Evolutionary conservation across 2,113 vertebrate species (phyloP), one percentile per base, ranked within the genome.

Genomic region (Polyodon spathula): DNA sequence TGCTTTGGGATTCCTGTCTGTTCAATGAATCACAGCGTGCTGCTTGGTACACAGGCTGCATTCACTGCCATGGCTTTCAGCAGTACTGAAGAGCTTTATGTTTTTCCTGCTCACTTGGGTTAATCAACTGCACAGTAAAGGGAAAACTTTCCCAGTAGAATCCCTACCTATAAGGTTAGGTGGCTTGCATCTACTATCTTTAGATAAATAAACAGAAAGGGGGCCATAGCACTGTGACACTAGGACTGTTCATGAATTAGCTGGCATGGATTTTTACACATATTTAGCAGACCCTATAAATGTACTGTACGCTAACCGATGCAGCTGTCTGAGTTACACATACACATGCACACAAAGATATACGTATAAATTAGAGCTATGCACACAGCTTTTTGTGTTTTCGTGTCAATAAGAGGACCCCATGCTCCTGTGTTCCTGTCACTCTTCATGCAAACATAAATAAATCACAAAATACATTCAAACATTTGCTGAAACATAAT

Each of bases 1-100:
- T 67, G 58, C 64, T 67, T 63, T 68, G 66, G 64, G 62, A 68
- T 68, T 70, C 62, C 68, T 63, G 59, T 72, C 48, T 58, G 61
- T 52, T 52, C 60, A n/a, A 62, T 54, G 57, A 64, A 60, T 63
- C 59, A 55, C 27, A 15, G 54, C 56, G 54, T 27, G 12, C 56
- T 16, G 59, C 40, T 10, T 46, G 51, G 60, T 44, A 67, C 66
- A 73, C 68, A 52, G 64, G 52, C 57, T 65, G 59, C 54, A 68
- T 71, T 73, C 66, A 73, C 56, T 51, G 4, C 48, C 52, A 17
- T 4, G 42, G 6, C 10, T 38, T 16, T 41, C 50, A 52, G 39
- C 41, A 11, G 60, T 50, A 62, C 70, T 68, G 61, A 68, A 51
- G 61, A 55, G 59, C 40, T 39, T 38, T 71, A 59, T 60, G 54